Evolutionary conservation across 2,113 vertebrate species (phyloP).

Genomic region (Coregonus clupeaformis): DNA sequence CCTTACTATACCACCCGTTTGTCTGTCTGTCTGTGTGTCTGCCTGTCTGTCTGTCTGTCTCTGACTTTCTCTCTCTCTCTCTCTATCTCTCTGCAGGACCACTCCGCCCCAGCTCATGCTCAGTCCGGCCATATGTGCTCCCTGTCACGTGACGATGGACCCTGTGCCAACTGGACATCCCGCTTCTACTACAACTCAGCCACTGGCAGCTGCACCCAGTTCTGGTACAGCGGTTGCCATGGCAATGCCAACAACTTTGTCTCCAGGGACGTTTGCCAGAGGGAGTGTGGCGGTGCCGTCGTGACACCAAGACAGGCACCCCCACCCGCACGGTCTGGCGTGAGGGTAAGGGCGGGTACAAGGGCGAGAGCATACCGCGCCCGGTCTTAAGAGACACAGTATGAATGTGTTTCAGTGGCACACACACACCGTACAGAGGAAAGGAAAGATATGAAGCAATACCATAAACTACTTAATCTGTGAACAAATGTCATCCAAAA

Average conservation of each 20-base stretch:
- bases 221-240: conserved; percentile 90
- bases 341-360: conserved; percentile 14
- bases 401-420: neutral
- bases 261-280: conserved; percentile 80
- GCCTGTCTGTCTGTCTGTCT: neutral
- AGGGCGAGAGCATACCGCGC: conserved; percentile 35
- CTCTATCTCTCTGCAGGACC: conserved; percentile 27
- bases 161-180: conserved; percentile 81
- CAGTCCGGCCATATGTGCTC: conserved; percentile 68
- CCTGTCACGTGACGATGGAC: conserved; percentile 79
- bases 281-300: conserved; percentile 59
- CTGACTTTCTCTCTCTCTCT: conserved; percentile 4
- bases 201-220: conserved; percentile 79
- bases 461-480: neutral
- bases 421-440: neutral
- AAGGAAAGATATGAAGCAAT: neutral
- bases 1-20: neutral
- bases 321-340: conserved; percentile 22
- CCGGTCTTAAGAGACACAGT: neutral
- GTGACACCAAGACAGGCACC: conserved; percentile 1
- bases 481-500: neutral
- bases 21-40: neutral
- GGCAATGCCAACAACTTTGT: conserved; percentile 89
- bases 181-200: conserved; percentile 82
- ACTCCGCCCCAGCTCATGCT: conserved; percentile 42